phyloP scores from a whole-genome alignment of 2,797 vertebrate genomes.

The Hemibagrus guttatus region DNA sequence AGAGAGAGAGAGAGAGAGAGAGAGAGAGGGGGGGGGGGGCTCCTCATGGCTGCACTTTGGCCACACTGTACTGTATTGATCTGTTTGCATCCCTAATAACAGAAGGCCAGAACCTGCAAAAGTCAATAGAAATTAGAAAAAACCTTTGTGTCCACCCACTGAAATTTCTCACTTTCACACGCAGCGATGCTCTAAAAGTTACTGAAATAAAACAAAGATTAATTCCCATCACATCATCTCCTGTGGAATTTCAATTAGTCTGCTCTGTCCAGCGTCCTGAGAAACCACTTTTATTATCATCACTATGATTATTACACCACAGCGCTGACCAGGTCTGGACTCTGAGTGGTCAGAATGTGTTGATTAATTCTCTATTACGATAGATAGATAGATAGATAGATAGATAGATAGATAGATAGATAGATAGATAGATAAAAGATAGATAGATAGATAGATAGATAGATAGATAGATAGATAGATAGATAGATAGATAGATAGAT shows the following conservation, averaged over 20 bases:
- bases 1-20: background rate
- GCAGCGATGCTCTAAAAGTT: background rate
- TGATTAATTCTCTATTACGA: background rate
- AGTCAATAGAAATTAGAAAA: constrained; percentile 50
- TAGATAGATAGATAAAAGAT: too few relatives aligned
- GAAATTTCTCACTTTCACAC: constrained; percentile 45
- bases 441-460: too few relatives aligned
- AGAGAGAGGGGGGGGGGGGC: constrained; percentile 22
- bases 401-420: too few relatives aligned
- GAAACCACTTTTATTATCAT: background rate
- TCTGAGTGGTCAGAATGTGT: background rate
- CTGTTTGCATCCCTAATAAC: constrained; percentile 78
- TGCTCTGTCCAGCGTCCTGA: background rate
- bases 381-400: too few relatives aligned
- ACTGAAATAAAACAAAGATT: constrained; percentile 21
- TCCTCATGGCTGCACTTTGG: constrained; percentile 67
- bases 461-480: too few relatives aligned
- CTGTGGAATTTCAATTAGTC: background rate
- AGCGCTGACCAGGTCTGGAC: too few relatives aligned
- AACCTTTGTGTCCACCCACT: constrained; percentile 43
- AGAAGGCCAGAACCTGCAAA: constrained; percentile 73
- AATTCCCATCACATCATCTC: background rate
- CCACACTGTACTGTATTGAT: constrained; percentile 76
- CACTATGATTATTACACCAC: background rate
- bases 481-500: too few relatives aligned